Evolutionary conservation across 2,888 invertebrate genomes (phyloP), one percentile per base, ranked within the genome.

Genomic region (Chesias legatella): DNA sequence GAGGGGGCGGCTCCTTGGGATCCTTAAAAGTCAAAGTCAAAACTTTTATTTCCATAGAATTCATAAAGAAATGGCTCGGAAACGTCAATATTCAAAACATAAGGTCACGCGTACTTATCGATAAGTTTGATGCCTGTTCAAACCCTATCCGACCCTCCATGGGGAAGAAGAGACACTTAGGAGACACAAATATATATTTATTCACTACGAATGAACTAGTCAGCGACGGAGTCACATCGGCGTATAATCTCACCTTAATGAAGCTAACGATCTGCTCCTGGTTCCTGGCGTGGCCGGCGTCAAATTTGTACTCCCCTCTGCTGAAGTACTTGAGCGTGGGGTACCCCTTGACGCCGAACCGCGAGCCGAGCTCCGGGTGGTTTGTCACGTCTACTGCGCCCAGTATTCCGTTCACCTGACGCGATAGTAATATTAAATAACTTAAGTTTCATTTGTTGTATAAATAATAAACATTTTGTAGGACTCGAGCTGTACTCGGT

Each of bases 311-410:
- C 64, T 93, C 92, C 0, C 96, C 96, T 63, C 92, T 90, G 10
- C 91, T 90, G 75, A 93, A 96, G 79, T 92, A 95, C 63, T 94
- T 94, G 0, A 95, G 75, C 0, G 95, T 94, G 0, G 95, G 95
- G 66, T 94, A 95, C 0, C 95, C 95, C 56, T 92, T 92, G 0
- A 95, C 93, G 1, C 90, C 90, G 67, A 90, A 96, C 33, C 91
- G 89, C 0, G 92, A 89, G 0, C 91, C 94, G 20, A 96, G 67
- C 0, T 89, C 79, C 0, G 90, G 88, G 52, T 95, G 92, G 64
- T 94, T 92, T 0, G 96, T 96, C 0, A 95, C 95, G 82, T 97
- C 97, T 1, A 97, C 90, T 0, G 96, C 97, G 0, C 94, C 96
- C 42, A 97, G 70, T 50, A 93, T 79, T 0, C 95, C 96, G 5